These are phyloP conservation scores for Cydia pomonella DNA, from an alignment of 1,140 invertebrate species.

Conservation along the genomic window DNA sequence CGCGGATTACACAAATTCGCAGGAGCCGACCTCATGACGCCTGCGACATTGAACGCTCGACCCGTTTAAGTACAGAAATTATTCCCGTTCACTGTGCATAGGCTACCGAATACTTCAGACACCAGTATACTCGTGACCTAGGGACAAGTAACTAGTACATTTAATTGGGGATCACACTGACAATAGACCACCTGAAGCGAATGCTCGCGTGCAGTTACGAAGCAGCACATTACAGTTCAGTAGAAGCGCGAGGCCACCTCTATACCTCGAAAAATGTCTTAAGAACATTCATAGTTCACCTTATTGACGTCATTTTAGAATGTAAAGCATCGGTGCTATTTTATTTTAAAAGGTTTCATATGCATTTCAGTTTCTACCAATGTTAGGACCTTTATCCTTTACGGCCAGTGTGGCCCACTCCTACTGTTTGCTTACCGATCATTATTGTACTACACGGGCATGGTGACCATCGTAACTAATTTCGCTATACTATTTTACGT, in stretches of 20 bases:
- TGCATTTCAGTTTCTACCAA: neutral
- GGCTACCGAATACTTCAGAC: neutral
- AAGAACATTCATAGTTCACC: neutral
- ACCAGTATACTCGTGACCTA: neutral
- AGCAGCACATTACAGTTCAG: neutral
- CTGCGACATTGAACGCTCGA: constrained; percentile 72
- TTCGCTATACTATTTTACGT: neutral
- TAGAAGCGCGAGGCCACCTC: constrained; percentile 9
- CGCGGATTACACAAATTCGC: constrained; percentile 17
- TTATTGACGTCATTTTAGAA: neutral
- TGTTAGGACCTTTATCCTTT: neutral
- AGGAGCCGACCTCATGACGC: constrained; percentile 39
- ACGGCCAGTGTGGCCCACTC: neutral
- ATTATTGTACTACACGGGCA: constrained; percentile 21
- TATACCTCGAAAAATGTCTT: constrained; percentile 14
- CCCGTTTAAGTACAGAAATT: constrained; percentile 67
- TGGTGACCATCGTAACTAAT: neutral
- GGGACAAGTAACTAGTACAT: neutral
- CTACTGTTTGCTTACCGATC: constrained; percentile 15
- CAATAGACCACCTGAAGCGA: neutral
- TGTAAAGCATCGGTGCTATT: neutral
- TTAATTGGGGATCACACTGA: neutral
- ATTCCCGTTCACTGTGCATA: neutral
- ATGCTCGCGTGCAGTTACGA: neutral
- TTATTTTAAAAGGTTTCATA: neutral